Evolutionary conservation across 2,113 vertebrate species (phyloP), one percentile per base, ranked within the genome.

Genomic region (Vombatus ursinus): DNA sequence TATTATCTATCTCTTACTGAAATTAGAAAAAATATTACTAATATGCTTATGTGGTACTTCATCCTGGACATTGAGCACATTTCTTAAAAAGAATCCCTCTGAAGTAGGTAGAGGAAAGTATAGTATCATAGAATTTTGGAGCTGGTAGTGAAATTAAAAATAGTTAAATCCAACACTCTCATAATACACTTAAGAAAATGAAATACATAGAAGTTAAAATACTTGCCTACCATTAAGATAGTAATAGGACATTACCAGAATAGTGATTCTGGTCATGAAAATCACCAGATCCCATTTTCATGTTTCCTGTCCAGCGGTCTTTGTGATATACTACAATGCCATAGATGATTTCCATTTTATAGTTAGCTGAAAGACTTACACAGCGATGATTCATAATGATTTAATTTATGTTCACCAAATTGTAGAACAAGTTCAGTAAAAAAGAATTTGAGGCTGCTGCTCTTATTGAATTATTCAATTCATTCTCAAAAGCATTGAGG

Each of bases 41-140:
- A 16, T 68, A 68, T n/a, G 12, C 3, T 68, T 68, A 61, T 37
- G 4, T 77, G 61, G 4, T 77, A 77, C 14, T n/a, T 77, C 37
- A 16, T 77, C 37, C n/a, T 53, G 50, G 37, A 52, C 23, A 77
- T 68, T 47, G 31, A 51, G 91, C 50, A 16, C 52, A 12, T n/a
- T 68, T 77, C 89, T 53, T 61, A 90, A 93, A 24, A 44, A 92
- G 93, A 96, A 92, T 25, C 57, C 16, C 90, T 77, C 16, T 51
- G 24, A 16, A 50, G 47, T 57, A 68, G 50, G 10, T 47, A 12
- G 48, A 92, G 52, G 93, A 47, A 10, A 49, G 11, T 19, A 52
- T 77, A 31, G 23, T 25, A 53, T 24, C 23, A 53, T 53, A 57
- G 54, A 57, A 57, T 28, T 57, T 57, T 57, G 54, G 26, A 57